Conservation (phyloP, 2,797 vertebrate species). For the Lepus townsendii region DNA sequence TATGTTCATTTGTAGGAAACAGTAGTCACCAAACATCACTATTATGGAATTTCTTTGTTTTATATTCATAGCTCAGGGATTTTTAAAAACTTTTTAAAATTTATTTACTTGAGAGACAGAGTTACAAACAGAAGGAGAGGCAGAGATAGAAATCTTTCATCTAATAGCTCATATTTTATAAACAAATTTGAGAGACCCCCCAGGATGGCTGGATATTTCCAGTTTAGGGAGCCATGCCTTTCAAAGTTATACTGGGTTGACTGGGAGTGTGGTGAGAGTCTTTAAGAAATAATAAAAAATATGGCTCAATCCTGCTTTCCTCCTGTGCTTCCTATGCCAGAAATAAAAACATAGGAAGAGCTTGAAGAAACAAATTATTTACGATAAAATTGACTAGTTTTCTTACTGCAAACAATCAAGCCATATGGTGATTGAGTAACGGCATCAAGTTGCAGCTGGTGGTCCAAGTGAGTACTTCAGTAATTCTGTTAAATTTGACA, state of each 20-base stretch:
- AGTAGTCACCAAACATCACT: not conserved
- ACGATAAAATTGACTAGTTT: not conserved
- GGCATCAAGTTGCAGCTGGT: not conserved
- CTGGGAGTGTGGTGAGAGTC: not conserved
- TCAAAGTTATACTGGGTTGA: not conserved
- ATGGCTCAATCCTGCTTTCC: not conserved
- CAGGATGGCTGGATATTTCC: not conserved
- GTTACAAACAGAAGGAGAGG: no score
- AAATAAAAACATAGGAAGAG: not conserved
- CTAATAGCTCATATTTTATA: not conserved
- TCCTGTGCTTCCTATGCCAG: not conserved
- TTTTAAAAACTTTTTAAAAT: no score
- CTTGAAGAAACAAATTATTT: not conserved
- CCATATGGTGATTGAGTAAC: not conserved
- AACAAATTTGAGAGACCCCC: not conserved
- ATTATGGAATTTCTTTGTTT: not conserved
- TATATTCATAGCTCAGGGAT: not conserved
- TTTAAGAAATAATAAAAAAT: not conserved
- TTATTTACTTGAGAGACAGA: no score
- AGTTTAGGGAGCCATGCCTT: not conserved
- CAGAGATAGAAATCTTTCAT: no score
- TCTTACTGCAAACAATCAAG: not conserved
- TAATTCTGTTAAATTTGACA: not conserved
- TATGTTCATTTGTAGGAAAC: conserved; percentile 9
- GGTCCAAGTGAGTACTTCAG: not conserved